phyloP scores from a whole-genome alignment of 2,888 invertebrate genomes.

The Nemapogon koenigi region DNA sequence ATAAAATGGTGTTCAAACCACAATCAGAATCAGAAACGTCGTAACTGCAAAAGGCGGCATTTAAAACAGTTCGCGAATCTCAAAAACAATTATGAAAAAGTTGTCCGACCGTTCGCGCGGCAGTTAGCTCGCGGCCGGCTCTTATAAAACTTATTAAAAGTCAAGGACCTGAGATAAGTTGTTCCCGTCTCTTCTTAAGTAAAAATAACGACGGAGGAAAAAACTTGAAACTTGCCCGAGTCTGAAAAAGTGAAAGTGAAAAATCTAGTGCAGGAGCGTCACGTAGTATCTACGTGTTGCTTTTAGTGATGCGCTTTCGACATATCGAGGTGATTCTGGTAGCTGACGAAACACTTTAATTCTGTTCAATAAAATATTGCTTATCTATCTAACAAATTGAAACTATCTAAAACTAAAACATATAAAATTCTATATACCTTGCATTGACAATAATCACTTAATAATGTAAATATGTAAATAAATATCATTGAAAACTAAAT shows the following conservation, averaged over 20 bases:
- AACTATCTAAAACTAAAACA: no score
- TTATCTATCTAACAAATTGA: no score
- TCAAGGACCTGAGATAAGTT: conserved; percentile 65
- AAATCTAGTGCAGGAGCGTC: conserved; percentile 25
- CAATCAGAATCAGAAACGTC: no score
- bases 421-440: no score
- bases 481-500: no score
- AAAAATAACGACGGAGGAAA: conserved; percentile 52
- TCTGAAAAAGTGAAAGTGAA: conserved; percentile 48
- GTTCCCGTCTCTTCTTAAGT: conserved; percentile 52
- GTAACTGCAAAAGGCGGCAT: no score
- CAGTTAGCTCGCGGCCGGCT: conserved; percentile 60
- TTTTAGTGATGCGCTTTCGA: conserved; percentile 25
- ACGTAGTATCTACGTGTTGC: conserved; percentile 44
- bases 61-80: conserved; percentile 28
- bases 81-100: conserved; percentile 63
- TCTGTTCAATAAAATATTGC: no score
- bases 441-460: no score
- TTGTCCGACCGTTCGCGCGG: conserved; percentile 54
- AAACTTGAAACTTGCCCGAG: conserved; percentile 45
- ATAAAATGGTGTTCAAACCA: no score
- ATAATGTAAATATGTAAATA: no score
- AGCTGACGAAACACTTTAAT: no score
- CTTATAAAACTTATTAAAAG: conserved; percentile 65
- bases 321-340: conserved; percentile 3